Conservation (phyloP, 2,113 vertebrate genomes). For the Triplophysa tibetana region DNA sequence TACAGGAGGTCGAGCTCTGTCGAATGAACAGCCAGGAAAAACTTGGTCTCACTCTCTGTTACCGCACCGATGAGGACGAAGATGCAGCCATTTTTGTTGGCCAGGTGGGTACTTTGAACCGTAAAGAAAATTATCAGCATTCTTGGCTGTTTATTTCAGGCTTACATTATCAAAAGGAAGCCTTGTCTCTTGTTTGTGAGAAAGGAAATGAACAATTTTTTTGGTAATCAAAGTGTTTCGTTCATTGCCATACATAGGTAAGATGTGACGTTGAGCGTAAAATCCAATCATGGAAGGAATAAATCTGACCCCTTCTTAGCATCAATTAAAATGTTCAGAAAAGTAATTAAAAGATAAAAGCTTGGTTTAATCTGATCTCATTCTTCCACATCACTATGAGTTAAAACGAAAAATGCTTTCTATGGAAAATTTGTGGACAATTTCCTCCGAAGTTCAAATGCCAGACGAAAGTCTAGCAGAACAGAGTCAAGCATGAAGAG, state of each 20-base stretch:
- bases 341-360: constrained; percentile 60
- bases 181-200: neutral
- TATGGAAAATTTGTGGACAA: neutral
- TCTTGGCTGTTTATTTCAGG: no score
- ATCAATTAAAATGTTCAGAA: constrained; percentile 36
- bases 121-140: no score
- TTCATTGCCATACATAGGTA: neutral
- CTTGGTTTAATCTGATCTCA: constrained; percentile 40
- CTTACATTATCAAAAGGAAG: no score
- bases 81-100: constrained; percentile 92
- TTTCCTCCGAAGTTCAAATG: constrained; percentile 33
- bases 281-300: constrained; percentile 18
- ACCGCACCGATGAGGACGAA: constrained; percentile 93
- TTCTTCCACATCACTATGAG: constrained; percentile 41
- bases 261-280: neutral
- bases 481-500: constrained; percentile 56
- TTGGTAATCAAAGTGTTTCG: neutral
- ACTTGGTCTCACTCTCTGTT: constrained; percentile 92
- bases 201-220: neutral
- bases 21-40: constrained; percentile 89
- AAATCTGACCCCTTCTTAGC: constrained; percentile 6
- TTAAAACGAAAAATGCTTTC: constrained; percentile 12
- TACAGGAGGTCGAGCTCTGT: constrained; percentile 88
- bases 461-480: constrained; percentile 47
- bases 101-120: constrained; percentile 74